Evolutionary conservation across 2,113 vertebrate species (phyloP).

Genomic region (Anolis carolinensis): DNA sequence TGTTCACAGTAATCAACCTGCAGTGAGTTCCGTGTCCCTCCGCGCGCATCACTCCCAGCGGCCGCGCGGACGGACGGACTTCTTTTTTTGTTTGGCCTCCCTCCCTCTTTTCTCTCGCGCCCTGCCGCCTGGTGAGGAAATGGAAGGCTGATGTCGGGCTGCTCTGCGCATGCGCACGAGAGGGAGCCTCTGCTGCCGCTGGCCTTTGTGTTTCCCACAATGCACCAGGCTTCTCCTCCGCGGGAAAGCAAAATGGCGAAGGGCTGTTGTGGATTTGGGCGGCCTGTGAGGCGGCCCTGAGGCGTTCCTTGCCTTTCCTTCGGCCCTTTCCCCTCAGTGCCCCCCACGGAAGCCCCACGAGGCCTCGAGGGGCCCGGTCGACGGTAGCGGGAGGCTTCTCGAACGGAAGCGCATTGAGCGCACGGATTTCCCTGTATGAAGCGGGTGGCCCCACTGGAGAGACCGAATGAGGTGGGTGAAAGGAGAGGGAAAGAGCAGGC

Average conservation of each 20-base stretch:
- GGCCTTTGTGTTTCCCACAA: conserved; percentile 80
- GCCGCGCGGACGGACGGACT: not conserved
- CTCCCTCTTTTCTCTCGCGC: not conserved
- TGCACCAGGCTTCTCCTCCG: conserved; percentile 83
- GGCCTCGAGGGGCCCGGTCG: conserved; percentile 16
- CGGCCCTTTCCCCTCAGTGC: too few relatives aligned
- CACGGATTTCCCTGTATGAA: conserved; percentile 69
- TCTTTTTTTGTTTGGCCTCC: not conserved
- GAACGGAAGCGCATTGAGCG: conserved; percentile 17
- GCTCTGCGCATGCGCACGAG: not conserved
- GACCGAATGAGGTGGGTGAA: conserved; percentile 87
- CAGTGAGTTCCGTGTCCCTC: fast-evolving
- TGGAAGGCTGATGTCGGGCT: not conserved
- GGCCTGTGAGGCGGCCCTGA: conserved; percentile 48
- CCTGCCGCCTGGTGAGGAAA: not conserved
- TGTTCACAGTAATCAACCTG: fast-evolving
- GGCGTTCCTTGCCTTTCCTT: not conserved
- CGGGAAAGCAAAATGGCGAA: conserved; percentile 96
- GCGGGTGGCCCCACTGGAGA: conserved; percentile 76
- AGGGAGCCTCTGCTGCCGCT: not conserved
- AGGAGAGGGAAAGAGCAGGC: not conserved
- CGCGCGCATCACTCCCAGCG: conserved; percentile 2
- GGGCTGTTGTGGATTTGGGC: conserved; percentile 59
- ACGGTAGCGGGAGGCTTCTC: not conserved
- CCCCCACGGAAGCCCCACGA: not conserved